phyloP scores from a whole-genome alignment of 2,113 vertebrate genomes.

The Daubentonia madagascariensis region DNA sequence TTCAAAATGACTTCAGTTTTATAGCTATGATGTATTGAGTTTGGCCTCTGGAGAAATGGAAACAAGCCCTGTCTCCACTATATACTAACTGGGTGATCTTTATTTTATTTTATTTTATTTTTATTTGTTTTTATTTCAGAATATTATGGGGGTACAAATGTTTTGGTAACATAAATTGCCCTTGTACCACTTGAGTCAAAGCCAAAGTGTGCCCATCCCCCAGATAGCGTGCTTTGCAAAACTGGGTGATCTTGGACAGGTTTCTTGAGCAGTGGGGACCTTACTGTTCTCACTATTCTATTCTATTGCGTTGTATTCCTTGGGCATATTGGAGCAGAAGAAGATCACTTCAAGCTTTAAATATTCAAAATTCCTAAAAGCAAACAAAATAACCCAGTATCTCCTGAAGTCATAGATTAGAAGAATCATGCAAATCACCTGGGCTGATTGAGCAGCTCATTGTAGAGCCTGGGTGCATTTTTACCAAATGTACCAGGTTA shows the following conservation, averaged over 20 bases:
- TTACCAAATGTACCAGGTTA: background rate
- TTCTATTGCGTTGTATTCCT: background rate
- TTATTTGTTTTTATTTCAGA: too few species aligned
- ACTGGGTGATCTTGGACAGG: background rate
- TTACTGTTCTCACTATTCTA: background rate
- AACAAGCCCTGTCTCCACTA: background rate
- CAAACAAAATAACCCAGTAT: background rate
- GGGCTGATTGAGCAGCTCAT: background rate
- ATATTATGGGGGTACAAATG: too few species aligned
- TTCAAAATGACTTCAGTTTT: constrained; percentile 31
- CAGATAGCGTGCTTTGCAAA: too few species aligned
- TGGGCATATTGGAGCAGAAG: background rate
- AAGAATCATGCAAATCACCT: background rate
- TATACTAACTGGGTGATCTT: background rate
- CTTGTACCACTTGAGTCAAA: too few species aligned
- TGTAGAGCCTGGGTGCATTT: background rate
- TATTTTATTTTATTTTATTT: too few species aligned
- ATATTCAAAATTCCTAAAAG: background rate
- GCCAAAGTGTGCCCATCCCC: too few species aligned
- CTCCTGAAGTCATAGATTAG: background rate
- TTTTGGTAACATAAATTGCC: too few species aligned
- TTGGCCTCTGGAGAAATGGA: background rate
- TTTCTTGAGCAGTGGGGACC: background rate
- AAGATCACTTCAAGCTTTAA: background rate
- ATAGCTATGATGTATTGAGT: background rate